Conservation (phyloP, 2,888 invertebrate genomes). For the Iselma pallidipennis region DNA sequence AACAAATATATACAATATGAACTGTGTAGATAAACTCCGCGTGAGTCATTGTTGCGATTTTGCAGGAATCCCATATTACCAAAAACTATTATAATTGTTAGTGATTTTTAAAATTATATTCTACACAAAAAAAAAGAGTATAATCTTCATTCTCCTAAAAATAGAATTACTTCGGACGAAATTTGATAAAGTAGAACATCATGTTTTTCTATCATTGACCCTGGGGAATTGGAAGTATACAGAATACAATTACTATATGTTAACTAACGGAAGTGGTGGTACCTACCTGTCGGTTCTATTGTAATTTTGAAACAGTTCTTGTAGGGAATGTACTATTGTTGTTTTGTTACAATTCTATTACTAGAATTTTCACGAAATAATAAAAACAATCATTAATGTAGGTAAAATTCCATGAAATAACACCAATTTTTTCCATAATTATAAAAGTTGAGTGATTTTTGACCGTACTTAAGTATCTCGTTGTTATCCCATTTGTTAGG, state of each 20-base stretch:
- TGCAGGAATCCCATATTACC: too few species aligned
- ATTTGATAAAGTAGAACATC: not conserved
- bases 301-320: not conserved
- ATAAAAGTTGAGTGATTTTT: too few species aligned
- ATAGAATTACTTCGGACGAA: not conserved
- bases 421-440: too few species aligned
- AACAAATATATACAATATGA: not conserved
- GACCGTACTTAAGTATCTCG: too few species aligned
- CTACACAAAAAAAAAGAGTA: not conserved
- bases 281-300: not conserved
- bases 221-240: not conserved
- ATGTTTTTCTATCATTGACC: conserved; percentile 5
- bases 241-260: not conserved
- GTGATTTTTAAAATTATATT: not conserved
- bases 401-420: not conserved
- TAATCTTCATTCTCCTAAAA: not conserved
- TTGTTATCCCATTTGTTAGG: too few species aligned
- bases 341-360: not conserved
- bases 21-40: too few species aligned
- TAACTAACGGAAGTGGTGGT: not conserved
- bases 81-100: not conserved
- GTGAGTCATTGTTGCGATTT: not conserved
- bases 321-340: not conserved
- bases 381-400: not conserved
- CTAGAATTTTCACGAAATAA: too few species aligned